Conservation (phyloP, 2,113 vertebrate genomes). For the Zonotrichia leucophrys region DNA sequence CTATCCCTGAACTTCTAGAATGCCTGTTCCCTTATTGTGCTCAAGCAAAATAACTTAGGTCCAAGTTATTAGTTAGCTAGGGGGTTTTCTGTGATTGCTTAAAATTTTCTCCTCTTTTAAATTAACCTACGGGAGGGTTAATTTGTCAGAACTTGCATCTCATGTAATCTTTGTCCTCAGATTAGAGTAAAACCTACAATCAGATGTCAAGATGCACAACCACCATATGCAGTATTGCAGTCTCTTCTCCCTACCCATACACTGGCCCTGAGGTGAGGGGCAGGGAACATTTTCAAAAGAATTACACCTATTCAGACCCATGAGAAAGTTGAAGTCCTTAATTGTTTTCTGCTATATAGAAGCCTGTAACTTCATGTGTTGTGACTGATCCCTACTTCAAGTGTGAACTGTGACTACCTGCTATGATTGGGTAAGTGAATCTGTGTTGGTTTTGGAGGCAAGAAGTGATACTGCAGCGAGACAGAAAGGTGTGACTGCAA, state of each 20-base stretch:
- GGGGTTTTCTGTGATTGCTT: not conserved
- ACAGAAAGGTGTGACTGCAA: conserved; percentile 68
- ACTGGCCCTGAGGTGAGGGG: not conserved
- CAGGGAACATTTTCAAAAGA: not conserved
- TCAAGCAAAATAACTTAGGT: not conserved
- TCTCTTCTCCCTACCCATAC: fast-evolving
- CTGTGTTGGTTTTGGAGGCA: conserved; percentile 64
- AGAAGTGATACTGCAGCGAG: conserved; percentile 66
- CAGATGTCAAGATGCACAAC: not conserved
- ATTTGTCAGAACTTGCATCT: conserved; percentile 17
- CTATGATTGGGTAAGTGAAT: conserved; percentile 31
- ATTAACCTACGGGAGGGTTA: not conserved
- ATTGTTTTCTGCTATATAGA: not conserved
- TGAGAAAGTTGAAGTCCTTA: not conserved
- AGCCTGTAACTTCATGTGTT: conserved; percentile 30
- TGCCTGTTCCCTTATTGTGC: not conserved
- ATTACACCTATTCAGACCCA: not conserved
- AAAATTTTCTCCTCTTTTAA: not conserved
- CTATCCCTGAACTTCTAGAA: not conserved
- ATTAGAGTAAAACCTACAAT: not conserved
- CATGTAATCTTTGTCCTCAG: not conserved
- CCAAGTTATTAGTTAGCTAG: not conserved
- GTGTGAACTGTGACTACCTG: conserved; percentile 61
- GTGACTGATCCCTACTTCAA: conserved; percentile 55
- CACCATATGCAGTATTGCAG: not conserved